Evolutionary conservation across 2,797 vertebrate species (phyloP).

Genomic region (Squalus acanthias): DNA sequence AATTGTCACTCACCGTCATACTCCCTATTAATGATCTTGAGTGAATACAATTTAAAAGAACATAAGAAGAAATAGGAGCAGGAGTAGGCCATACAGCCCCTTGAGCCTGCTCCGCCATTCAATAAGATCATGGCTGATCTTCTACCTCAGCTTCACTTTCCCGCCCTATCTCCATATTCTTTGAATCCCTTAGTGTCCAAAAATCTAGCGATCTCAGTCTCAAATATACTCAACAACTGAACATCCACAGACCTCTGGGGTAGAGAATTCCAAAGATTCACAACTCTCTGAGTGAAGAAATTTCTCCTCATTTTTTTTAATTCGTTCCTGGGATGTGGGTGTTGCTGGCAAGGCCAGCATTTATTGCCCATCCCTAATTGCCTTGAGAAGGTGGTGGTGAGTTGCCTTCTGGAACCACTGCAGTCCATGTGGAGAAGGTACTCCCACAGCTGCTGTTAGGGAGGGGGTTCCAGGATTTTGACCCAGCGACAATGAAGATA

Average conservation of each 20-base stretch:
- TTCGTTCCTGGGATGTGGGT: no score
- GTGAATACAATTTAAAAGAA: not conserved
- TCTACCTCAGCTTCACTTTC: not conserved
- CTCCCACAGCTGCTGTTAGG: no score
- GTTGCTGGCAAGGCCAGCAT: no score
- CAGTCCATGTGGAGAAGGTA: no score
- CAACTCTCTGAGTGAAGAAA: not conserved
- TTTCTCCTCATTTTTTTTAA: not conserved
- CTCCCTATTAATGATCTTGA: not conserved
- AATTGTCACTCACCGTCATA: not conserved
- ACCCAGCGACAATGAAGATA: no score
- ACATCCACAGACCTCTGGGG: not conserved
- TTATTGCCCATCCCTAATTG: no score
- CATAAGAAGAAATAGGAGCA: not conserved
- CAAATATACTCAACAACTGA: not conserved
- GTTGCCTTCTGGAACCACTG: no score
- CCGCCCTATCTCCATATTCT: not conserved
- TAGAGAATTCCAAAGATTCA: not conserved
- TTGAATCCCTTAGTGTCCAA: not conserved
- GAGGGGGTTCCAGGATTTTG: no score
- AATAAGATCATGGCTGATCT: not conserved
- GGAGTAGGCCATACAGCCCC: not conserved
- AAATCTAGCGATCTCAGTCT: not conserved
- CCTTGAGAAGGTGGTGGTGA: no score
- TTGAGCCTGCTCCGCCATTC: not conserved